Evolutionary conservation across 2,888 invertebrate genomes (phyloP).

Genomic region (Cephus spinipes): DNA sequence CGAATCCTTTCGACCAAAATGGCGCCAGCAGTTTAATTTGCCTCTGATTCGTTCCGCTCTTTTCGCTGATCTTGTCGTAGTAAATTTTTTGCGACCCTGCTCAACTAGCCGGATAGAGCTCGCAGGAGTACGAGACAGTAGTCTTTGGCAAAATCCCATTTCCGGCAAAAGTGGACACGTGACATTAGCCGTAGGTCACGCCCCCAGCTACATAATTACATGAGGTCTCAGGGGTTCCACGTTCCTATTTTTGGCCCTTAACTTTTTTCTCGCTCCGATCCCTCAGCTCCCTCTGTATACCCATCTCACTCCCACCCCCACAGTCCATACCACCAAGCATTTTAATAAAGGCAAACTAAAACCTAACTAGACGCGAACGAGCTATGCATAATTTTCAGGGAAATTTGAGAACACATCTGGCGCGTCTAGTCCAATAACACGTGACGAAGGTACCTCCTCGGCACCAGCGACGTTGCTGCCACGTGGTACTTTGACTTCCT

Average conservation of each 20-base stretch:
- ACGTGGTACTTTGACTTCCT: neutral
- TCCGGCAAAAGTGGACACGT: slow-evolving; percentile 41
- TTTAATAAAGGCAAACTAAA: slow-evolving; percentile 43
- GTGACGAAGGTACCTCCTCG: neutral
- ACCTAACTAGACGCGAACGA: slow-evolving; percentile 34
- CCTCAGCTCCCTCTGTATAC: slow-evolving; percentile 1
- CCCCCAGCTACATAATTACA: slow-evolving; percentile 35
- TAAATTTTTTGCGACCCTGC: neutral
- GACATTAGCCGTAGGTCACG: slow-evolving; percentile 42
- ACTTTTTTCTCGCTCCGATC: slow-evolving; percentile 7
- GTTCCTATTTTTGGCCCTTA: slow-evolving; percentile 24
- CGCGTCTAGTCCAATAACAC: slow-evolving; percentile 1
- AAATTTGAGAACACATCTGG: slow-evolving; percentile 40
- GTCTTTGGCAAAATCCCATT: slow-evolving; percentile 38
- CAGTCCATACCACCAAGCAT: slow-evolving; percentile 12
- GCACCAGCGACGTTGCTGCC: slow-evolving; percentile 6
- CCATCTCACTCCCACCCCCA: slow-evolving; percentile 6
- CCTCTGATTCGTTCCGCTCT: neutral
- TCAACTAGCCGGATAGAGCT: neutral
- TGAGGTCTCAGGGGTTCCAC: neutral
- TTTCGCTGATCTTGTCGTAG: neutral
- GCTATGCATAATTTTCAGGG: slow-evolving; percentile 43
- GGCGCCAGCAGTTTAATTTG: neutral
- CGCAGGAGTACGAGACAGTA: neutral
- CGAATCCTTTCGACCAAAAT: neutral